Conservation (phyloP, 1,140 invertebrate genomes). For the Bombus pascuorum region DNA sequence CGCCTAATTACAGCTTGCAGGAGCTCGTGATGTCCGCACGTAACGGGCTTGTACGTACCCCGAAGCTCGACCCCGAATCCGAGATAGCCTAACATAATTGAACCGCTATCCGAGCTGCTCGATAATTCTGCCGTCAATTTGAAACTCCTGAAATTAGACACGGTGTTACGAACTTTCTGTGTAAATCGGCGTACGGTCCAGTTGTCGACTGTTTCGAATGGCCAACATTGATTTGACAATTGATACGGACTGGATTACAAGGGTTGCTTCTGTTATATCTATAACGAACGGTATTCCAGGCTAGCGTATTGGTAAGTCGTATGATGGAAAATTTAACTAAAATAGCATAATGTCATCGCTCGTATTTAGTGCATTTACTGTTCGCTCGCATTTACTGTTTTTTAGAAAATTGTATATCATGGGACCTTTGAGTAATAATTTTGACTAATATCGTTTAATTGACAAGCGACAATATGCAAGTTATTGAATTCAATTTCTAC, state of each 20-base stretch:
- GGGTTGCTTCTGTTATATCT: background rate
- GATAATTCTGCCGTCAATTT: slow-evolving; percentile 45
- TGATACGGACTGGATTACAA: background rate
- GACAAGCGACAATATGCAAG: too few species aligned
- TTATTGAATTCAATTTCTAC: too few species aligned
- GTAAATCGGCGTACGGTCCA: background rate
- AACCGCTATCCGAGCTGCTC: slow-evolving; percentile 29
- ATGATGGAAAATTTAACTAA: background rate
- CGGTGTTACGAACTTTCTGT: slow-evolving; percentile 11
- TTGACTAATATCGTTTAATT: too few species aligned
- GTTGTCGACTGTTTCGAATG: background rate
- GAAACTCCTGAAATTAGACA: slow-evolving; percentile 19
- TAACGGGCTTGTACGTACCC: slow-evolving; percentile 13
- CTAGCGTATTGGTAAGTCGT: too few species aligned
- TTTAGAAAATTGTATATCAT: too few species aligned
- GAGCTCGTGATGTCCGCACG: slow-evolving; percentile 53
- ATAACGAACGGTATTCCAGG: too few species aligned
- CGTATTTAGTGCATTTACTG: background rate
- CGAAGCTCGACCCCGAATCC: background rate
- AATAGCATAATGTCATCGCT: background rate
- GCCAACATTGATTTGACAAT: slow-evolving; percentile 21
- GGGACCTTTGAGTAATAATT: too few species aligned
- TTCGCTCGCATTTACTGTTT: too few species aligned
- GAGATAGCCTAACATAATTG: slow-evolving; percentile 46
- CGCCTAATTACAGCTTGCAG: slow-evolving; percentile 60